Conservation (phyloP, 64 coral and sea anemone species). For the Porites australiensis region DNA sequence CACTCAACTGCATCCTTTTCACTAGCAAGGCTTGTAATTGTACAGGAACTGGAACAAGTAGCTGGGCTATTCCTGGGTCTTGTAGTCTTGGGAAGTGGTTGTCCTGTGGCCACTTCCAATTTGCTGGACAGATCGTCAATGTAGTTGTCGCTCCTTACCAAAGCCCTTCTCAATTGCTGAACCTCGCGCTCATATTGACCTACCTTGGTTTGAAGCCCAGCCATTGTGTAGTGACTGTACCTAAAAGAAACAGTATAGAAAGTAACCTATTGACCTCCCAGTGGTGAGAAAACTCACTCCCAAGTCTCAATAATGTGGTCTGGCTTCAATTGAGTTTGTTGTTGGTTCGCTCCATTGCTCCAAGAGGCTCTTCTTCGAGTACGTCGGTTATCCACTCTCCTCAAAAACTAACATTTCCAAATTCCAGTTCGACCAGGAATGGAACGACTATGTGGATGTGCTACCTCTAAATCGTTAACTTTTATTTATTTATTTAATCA, state of each 20-base stretch:
- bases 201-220: conserved; percentile 92
- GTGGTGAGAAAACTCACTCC: no score
- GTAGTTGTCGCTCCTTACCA: conserved; percentile 84
- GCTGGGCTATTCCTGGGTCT: background rate
- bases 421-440: no score
- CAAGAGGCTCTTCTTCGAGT: no score
- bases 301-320: no score
- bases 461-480: no score
- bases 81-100: background rate
- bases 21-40: conserved; percentile 13
- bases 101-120: conserved; percentile 27
- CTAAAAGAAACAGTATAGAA: conserved; percentile 23
- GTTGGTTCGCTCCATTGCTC: no score
- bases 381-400: no score
- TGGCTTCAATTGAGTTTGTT: no score
- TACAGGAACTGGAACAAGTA: conserved; percentile 2
- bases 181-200: conserved; percentile 93
- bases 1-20: conserved; percentile 8
- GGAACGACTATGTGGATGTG: no score
- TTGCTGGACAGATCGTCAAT: conserved; percentile 85
- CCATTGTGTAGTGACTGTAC: conserved; percentile 87
- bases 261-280: no score
- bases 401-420: no score
- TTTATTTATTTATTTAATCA: no score
- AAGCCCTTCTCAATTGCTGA: conserved; percentile 89